Base-by-base conservation (phyloP, 2,113 vertebrate species). In the Strix aluco region DNA sequence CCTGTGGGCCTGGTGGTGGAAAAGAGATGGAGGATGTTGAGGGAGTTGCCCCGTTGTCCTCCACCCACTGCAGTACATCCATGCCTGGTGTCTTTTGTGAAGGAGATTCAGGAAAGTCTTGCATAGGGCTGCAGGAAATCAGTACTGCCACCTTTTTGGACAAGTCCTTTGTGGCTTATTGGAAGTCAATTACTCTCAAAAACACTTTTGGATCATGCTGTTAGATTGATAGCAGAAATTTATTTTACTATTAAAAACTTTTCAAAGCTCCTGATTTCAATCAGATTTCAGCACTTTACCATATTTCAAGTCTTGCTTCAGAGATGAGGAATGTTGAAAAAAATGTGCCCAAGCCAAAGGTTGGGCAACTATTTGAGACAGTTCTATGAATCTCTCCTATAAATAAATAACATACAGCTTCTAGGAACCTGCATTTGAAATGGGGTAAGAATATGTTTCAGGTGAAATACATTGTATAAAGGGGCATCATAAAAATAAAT, bases 21-120 rank as follows among this genome's bases (percentile, higher is more conserved):
- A 85, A 75, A 79, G 25, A 61, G 38, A 44, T 13, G 38, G 58
- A 74, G 34, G 36, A 20, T 88, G 7, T 27, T 30, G 38, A 79
- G 23, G 26, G 13, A n/a, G 5, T 29, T 49, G 44, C 7, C 8
- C 13, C 9, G 1, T 38, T 23, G 77, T 72, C 34, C 21, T 93
- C 42, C 27, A 70, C 17, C 8, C 6, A 3, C 0, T 0, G 1
- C 9, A 0, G 22, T 15, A 36, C 25, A 25, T n/a, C 19, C 40
- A 34, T 8, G 15, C 8, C 54, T 15, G 29, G 10, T 38, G 36
- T 20, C 61, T 25, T 57, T 26, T 65, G 22, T 44, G 23, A 91
- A 65, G 29, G 5, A 81, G 2, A 23, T 38, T 38, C 10, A 59
- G 52, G 26, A 62, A 62, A 66, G 27, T 27, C n/a, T 74, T 87